These are phyloP conservation scores for Megastigmus dorsalis DNA, from an alignment of 2,888 invertebrate species.

Conservation along the genomic window DNA sequence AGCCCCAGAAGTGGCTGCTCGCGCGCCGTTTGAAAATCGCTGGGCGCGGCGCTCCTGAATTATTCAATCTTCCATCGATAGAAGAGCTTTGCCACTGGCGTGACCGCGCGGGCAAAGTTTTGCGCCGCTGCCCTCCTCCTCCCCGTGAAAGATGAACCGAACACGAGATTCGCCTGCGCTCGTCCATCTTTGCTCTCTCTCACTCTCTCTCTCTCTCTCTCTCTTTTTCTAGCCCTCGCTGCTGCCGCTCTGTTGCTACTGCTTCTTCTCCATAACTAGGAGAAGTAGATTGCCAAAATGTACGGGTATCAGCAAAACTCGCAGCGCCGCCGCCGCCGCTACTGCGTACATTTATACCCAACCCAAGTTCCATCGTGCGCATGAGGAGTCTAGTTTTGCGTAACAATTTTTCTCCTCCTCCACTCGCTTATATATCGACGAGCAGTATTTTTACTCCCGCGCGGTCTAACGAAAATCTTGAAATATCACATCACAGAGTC, in stretches of 20 bases:
- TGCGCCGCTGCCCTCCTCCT: conserved; percentile 30
- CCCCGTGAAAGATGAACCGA: conserved; percentile 18
- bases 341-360: too few relatives aligned
- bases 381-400: too few relatives aligned
- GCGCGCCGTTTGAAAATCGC: conserved; percentile 64
- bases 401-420: too few relatives aligned
- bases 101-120: background rate
- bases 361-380: too few relatives aligned
- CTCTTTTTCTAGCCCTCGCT: too few relatives aligned
- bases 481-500: too few relatives aligned
- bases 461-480: too few relatives aligned
- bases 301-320: too few relatives aligned
- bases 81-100: conserved; percentile 60
- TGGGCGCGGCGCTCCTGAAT: conserved; percentile 67
- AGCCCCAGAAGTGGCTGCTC: conserved; percentile 62
- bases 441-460: too few relatives aligned
- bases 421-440: too few relatives aligned
- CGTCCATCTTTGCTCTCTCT: conserved; percentile 1
- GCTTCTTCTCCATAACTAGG: conserved; percentile 1
- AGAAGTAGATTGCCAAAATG: conserved; percentile 17
- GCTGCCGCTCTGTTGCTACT: too few relatives aligned
- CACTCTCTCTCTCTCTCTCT: conserved; percentile 39
- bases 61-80: conserved; percentile 68
- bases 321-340: too few relatives aligned
- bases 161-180: conserved; percentile 11